phyloP scores from a whole-genome alignment of 1,140 invertebrate genomes.

The Drosophila murphyi region DNA sequence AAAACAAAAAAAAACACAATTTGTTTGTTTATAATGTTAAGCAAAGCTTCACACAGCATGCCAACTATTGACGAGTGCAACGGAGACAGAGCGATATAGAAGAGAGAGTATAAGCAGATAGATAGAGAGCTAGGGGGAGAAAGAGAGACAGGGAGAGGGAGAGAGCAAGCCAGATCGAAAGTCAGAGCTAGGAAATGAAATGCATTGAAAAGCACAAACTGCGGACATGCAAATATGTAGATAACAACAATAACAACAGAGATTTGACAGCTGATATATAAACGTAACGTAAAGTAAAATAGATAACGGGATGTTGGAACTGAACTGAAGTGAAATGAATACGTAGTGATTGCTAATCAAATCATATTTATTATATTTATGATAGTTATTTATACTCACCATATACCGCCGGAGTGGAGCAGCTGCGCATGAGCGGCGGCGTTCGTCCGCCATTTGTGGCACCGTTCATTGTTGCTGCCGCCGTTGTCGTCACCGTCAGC shows the following conservation, averaged over 20 bases:
- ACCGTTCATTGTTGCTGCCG: slow-evolving; percentile 84
- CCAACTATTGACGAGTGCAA: background rate
- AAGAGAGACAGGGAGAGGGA: background rate
- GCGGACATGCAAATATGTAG: slow-evolving; percentile 67
- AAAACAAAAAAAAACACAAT: slow-evolving; percentile 58
- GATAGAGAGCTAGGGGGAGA: slow-evolving; percentile 3
- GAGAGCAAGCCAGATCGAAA: slow-evolving; percentile 35
- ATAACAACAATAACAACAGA: slow-evolving; percentile 5
- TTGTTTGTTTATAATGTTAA: slow-evolving; percentile 69
- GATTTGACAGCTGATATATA: slow-evolving; percentile 48
- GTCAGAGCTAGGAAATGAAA: slow-evolving; percentile 64
- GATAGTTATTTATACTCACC: slow-evolving; percentile 59
- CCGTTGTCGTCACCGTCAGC: slow-evolving; percentile 51
- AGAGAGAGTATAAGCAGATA: background rate
- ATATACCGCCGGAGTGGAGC: slow-evolving; percentile 84
- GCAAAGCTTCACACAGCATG: slow-evolving; percentile 48
- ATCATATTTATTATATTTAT: background rate
- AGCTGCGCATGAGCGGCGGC: slow-evolving; percentile 80
- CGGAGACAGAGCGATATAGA: no score
- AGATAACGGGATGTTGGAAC: background rate
- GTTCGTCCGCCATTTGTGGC: slow-evolving; percentile 78
- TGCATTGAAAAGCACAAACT: slow-evolving; percentile 75
- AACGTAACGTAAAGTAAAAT: background rate
- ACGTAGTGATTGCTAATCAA: no score
- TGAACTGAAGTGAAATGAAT: background rate